Evolutionary conservation across 2,113 vertebrate species (phyloP).

Genomic region (Pollachius pollachius): DNA sequence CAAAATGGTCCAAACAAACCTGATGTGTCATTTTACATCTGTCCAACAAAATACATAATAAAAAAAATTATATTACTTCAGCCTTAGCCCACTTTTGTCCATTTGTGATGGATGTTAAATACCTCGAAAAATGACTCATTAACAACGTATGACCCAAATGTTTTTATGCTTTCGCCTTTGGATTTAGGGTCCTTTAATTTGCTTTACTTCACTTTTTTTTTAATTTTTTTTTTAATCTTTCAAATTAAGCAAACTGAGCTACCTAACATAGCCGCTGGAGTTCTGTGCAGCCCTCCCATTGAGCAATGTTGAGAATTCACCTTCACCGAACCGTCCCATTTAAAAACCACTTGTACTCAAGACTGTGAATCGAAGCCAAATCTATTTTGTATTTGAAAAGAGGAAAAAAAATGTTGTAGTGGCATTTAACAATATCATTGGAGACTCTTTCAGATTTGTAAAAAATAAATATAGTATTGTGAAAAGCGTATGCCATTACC

Average conservation of each 20-base stretch:
- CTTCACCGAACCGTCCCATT: conserved; percentile 30
- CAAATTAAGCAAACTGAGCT: conserved; percentile 44
- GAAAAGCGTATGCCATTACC: conserved; percentile 49
- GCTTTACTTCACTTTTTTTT: conserved; percentile 1
- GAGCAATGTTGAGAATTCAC: conserved; percentile 32
- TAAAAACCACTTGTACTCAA: conserved; percentile 85
- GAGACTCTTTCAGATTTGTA: conserved; percentile 44
- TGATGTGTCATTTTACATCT: no score
- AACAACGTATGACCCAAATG: no score
- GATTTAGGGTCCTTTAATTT: no score
- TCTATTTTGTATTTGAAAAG: conserved; percentile 45
- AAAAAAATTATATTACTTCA: no score
- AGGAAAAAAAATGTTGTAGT: conserved; percentile 32
- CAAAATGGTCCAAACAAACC: no score
- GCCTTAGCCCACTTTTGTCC: no score
- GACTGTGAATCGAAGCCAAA: conserved; percentile 73
- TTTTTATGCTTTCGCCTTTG: no score
- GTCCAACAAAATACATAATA: no score
- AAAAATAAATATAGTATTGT: conserved; percentile 52
- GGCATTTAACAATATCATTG: conserved; percentile 20
- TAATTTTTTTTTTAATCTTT: conserved; percentile 9
- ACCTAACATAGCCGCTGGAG: conserved; percentile 40
- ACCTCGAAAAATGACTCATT: no score
- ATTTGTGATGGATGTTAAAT: no score
- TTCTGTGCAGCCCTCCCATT: conserved; percentile 49